Evolutionary conservation across 2,888 invertebrate genomes (phyloP), one percentile per base, ranked within the genome.

Genomic region (Neoscelio sp.): DNA sequence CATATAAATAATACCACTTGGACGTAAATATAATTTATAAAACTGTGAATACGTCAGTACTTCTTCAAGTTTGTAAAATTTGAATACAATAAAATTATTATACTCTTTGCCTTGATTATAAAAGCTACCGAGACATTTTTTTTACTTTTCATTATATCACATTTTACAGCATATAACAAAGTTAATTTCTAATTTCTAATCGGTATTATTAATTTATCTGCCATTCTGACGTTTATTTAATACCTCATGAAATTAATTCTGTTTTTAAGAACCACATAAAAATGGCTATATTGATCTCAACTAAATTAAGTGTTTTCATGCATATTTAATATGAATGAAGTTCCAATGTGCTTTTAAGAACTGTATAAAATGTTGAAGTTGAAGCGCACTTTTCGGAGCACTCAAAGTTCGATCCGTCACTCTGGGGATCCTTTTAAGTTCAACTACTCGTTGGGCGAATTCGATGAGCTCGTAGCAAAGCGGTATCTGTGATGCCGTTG

Each of bases 321-420:
- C 68, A 68, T 68, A 60, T 52, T 67, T 54, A 52, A 68, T 67
- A 23, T 46, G 12, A 15, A 18, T 18, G 62, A 64, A 48, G 42
- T 75, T 75, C 33, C 46, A 30, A 15, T 33, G 74, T 52, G 56
- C 64, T 62, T 76, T 76, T 62, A 70, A 70, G 64, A 40, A 70
- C 42, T 40, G 54, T 48, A 64, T 46, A 70, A 64, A 70, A 76
- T 48, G 12, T 54, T 20, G 13, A 74, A 64, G 62, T 62, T 50
- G 68, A 44, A 50, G 40, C 23, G 56, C 48, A 64, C 73, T 70
- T 67, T 74, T 78, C 35, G 54, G 42, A 67, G 54, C 54, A 74
- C 78, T 78, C 62, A 58, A 70, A 64, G 70, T 75, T 58, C 56
- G 38, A 78, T 68, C 56, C 74, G 54, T 78, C 78, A 64, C 73